Conservation (phyloP, 1,140 invertebrate genomes). For the Teleopsis dalmanni region DNA sequence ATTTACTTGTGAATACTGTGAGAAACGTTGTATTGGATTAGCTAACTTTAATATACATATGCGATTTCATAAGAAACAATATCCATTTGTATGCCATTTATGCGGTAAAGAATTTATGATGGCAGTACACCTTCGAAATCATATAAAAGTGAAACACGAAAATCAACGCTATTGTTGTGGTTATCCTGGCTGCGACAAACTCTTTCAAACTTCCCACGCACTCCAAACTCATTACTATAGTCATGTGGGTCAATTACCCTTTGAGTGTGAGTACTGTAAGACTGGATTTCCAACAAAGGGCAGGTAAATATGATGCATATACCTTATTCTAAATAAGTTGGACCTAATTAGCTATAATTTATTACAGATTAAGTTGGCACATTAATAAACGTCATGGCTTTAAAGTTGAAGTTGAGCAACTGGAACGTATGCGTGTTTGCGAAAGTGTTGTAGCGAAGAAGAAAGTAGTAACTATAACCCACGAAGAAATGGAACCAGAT, state of each 20-base stretch:
- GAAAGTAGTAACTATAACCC: background rate
- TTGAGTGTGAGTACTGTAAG: constrained; percentile 22
- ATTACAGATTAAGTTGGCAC: constrained; percentile 5
- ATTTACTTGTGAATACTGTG: constrained; percentile 43
- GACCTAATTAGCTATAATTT: background rate
- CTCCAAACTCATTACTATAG: constrained; percentile 21
- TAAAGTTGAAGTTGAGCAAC: background rate
- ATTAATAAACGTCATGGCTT: background rate
- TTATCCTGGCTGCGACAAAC: constrained; percentile 17
- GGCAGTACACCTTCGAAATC: constrained; percentile 21
- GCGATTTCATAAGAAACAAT: constrained; percentile 53
- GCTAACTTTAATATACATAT: constrained; percentile 54
- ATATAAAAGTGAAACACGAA: constrained; percentile 20
- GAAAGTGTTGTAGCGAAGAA: constrained; percentile 3
- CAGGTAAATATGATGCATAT: no score
- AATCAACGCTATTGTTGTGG: constrained; percentile 21
- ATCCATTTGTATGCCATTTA: constrained; percentile 64
- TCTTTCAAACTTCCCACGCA: constrained; percentile 21
- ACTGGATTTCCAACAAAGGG: constrained; percentile 17
- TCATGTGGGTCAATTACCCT: constrained; percentile 23
- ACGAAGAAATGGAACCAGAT: no score
- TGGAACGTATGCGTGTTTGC: constrained; percentile 7
- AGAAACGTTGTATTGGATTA: constrained; percentile 46
- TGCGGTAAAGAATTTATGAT: constrained; percentile 73
- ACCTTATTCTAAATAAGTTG: background rate